These are phyloP conservation scores for Petrolisthes manimaculis DNA, from an alignment of 2,888 invertebrate species.

Conservation along the genomic window DNA sequence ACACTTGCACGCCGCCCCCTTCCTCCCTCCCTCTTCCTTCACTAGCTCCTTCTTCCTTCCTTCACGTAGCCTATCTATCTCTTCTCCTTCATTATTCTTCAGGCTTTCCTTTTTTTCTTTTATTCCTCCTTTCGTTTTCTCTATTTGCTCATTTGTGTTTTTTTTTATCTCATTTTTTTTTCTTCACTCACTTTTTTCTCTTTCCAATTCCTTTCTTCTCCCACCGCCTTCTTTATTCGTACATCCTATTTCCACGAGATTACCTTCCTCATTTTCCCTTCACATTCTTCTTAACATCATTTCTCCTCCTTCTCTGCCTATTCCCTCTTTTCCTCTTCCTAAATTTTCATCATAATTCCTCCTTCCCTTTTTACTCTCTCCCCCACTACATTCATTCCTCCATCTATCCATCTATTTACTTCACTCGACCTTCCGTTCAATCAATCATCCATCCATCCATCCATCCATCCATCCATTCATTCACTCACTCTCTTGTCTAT, in stretches of 20 bases:
- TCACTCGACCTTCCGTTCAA: neutral
- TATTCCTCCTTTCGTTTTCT: neutral
- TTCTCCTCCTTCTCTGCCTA: too few relatives aligned
- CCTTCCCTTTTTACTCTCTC: too few relatives aligned
- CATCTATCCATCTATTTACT: too few relatives aligned
- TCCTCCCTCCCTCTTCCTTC: conserved; percentile 1
- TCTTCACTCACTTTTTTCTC: neutral
- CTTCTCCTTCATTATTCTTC: neutral
- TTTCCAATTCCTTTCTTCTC: neutral
- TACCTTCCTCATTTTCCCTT: too few relatives aligned
- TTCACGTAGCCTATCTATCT: conserved; percentile 5
- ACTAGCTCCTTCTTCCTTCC: neutral
- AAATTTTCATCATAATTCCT: too few relatives aligned
- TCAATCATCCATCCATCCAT: neutral
- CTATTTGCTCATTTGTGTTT: neutral
- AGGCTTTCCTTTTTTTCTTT: neutral
- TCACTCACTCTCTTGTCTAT: too few relatives aligned
- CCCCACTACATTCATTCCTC: too few relatives aligned
- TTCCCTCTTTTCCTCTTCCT: too few relatives aligned
- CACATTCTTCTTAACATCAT: too few relatives aligned
- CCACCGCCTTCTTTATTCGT: too few relatives aligned
- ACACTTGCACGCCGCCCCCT: conserved; percentile 28
- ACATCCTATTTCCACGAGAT: too few relatives aligned
- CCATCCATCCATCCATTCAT: too few relatives aligned
- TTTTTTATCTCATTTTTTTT: neutral